Evolutionary conservation across 1,140 invertebrate species (phyloP).

Genomic region (Phymastichus coffea): DNA sequence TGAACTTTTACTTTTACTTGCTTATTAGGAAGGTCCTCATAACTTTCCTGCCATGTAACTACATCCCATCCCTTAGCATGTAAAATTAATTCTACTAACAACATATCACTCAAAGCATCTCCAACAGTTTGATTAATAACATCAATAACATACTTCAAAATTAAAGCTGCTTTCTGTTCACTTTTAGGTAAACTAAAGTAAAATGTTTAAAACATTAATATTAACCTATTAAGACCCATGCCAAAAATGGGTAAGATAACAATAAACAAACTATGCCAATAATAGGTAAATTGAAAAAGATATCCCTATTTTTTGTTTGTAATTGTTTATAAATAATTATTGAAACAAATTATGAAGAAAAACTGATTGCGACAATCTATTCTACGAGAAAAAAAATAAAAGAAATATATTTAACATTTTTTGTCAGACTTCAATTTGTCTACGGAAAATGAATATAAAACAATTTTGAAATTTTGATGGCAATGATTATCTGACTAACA

Average conservation of each 20-base stretch:
- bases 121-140: slow-evolving; percentile 95
- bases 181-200: slow-evolving; percentile 41
- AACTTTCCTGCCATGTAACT: slow-evolving; percentile 77
- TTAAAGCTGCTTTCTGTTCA: slow-evolving; percentile 59
- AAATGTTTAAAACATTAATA: slow-evolving; percentile 7
- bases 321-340: too few relatives aligned
- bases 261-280: too few relatives aligned
- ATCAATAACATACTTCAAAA: slow-evolving; percentile 71
- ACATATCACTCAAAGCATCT: slow-evolving; percentile 94
- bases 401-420: neutral
- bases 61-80: slow-evolving; percentile 76
- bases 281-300: too few relatives aligned
- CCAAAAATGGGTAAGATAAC: too few relatives aligned
- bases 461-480: too few relatives aligned
- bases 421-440: too few relatives aligned
- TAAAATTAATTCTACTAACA: slow-evolving; percentile 91
- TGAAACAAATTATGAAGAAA: too few relatives aligned
- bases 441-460: too few relatives aligned
- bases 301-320: too few relatives aligned
- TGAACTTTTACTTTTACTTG: slow-evolving; percentile 86
- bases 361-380: too few relatives aligned
- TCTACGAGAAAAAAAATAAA: neutral
- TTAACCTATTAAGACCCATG: too few relatives aligned
- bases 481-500: too few relatives aligned
- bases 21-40: slow-evolving; percentile 84